Percentiles rank a stretch among this genome's conserved stretches.
phyloP scores from a whole-genome alignment of 2,797 vertebrate species.

The Tokudaia tokunoshimensis region DNA sequence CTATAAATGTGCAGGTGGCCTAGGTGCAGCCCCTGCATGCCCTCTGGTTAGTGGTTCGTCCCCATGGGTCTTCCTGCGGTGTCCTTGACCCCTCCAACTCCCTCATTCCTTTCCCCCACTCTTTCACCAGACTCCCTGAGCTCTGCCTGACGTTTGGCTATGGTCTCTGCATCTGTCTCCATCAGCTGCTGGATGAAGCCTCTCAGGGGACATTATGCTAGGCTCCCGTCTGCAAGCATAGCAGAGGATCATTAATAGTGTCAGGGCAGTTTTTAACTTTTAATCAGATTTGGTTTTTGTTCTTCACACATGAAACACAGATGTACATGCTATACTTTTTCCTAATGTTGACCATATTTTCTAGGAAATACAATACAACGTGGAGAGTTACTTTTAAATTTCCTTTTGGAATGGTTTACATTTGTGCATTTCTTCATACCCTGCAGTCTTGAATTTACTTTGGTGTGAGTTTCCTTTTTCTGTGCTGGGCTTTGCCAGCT shows the following conservation, averaged over 20 bases:
- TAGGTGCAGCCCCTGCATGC: not conserved
- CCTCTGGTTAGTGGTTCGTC: too few species aligned
- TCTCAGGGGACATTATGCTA: not conserved
- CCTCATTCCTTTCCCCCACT: not conserved
- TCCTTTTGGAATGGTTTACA: conserved; percentile 32
- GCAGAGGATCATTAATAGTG: not conserved
- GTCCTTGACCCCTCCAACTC: not conserved
- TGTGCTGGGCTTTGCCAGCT: not conserved
- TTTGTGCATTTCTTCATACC: not conserved
- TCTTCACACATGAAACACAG: not conserved
- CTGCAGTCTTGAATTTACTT: not conserved
- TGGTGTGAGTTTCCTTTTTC: conserved; percentile 30
- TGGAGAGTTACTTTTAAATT: conserved; percentile 9
- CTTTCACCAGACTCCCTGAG: not conserved
- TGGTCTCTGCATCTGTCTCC: not conserved
- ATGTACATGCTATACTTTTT: not conserved
- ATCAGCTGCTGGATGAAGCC: not conserved
- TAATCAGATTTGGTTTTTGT: not conserved
- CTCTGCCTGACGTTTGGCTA: not conserved
- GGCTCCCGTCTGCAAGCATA: not conserved
- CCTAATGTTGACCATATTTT: not conserved
- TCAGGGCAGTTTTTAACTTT: not conserved
- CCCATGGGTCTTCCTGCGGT: not conserved
- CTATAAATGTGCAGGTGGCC: not conserved
- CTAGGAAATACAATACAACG: not conserved